Percentiles rank a stretch among this genome's conserved stretches.
phyloP scores from a whole-genome alignment of 2,113 vertebrate genomes.

The Girardinichthys multiradiatus region DNA sequence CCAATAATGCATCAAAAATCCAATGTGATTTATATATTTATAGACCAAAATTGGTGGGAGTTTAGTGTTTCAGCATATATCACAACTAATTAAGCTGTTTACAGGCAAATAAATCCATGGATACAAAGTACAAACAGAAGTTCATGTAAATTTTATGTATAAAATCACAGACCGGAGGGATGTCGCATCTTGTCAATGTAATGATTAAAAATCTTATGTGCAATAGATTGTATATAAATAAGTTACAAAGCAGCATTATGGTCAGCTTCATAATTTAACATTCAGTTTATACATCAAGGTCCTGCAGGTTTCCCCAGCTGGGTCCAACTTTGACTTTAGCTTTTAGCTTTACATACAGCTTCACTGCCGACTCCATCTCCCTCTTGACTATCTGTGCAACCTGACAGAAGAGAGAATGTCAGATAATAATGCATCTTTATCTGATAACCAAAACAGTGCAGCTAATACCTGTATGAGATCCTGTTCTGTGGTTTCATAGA shows the following conservation, averaged over 20 bases:
- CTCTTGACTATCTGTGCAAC: slow-evolving; percentile 94
- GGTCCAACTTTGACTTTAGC: slow-evolving; percentile 91
- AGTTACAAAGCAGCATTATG: neutral
- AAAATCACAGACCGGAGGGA: neutral
- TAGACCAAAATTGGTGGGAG: too few relatives aligned
- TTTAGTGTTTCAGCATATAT: neutral
- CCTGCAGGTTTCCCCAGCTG: slow-evolving; percentile 93
- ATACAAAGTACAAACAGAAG: slow-evolving; percentile 1
- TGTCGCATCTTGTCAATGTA: slow-evolving; percentile 27
- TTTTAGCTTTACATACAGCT: slow-evolving; percentile 88
- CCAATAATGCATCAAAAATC: neutral
- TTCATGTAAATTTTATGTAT: slow-evolving; percentile 27
- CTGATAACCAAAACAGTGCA: neutral
- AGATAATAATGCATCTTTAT: neutral
- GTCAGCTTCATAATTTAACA: neutral
- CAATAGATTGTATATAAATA: neutral
- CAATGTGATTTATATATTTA: neutral
- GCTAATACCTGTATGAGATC: slow-evolving; percentile 88
- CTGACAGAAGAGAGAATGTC: slow-evolving; percentile 64
- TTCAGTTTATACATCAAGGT: slow-evolving; percentile 83
- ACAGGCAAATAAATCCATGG: too few relatives aligned
- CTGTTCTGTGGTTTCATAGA: slow-evolving; percentile 93
- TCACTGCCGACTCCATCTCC: slow-evolving; percentile 92
- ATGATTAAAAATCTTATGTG: slow-evolving; percentile 33
- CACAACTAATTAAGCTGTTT: too few relatives aligned